phyloP scores from a whole-genome alignment of 2,888 invertebrate genomes.

The Diarsia brunnea region DNA sequence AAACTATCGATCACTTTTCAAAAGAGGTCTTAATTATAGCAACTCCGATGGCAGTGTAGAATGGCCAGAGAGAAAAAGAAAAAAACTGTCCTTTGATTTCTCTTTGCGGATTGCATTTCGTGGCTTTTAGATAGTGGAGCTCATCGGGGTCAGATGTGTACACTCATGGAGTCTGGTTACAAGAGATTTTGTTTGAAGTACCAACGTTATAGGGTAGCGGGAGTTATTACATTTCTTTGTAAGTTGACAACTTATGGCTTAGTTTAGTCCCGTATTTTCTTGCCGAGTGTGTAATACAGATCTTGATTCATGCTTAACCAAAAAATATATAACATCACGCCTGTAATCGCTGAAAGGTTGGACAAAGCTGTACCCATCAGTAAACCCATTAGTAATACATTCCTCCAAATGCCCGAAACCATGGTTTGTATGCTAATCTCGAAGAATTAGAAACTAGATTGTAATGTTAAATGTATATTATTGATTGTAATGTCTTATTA shows the following conservation, averaged over 20 bases:
- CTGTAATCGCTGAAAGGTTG: too few relatives aligned
- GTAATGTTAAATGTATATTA: too few relatives aligned
- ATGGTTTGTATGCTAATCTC: neutral
- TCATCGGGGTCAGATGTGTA: constrained; percentile 21
- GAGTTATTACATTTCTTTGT: neutral
- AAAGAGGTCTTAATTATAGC: constrained; percentile 51
- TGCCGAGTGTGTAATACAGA: too few relatives aligned
- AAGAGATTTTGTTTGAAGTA: constrained; percentile 19
- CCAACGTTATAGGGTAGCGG: neutral
- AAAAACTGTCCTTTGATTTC: constrained; percentile 3
- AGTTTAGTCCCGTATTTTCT: too few relatives aligned
- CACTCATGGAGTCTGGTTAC: neutral
- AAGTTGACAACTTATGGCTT: neutral
- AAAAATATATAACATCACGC: too few relatives aligned
- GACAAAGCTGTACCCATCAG: too few relatives aligned
- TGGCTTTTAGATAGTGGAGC: constrained; percentile 23
- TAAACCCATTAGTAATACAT: too few relatives aligned
- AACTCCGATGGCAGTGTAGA: constrained; percentile 20
- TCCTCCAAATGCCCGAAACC: neutral
- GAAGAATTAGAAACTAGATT: neutral
- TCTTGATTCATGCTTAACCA: too few relatives aligned
- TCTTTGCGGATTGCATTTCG: constrained; percentile 29
- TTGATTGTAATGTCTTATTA: neutral
- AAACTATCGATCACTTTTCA: constrained; percentile 52
- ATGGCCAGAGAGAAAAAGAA: neutral